Evolutionary conservation across 92 coral and sea anemone genomes (phyloP).

Genomic region (Isaurus tuberculatus): DNA sequence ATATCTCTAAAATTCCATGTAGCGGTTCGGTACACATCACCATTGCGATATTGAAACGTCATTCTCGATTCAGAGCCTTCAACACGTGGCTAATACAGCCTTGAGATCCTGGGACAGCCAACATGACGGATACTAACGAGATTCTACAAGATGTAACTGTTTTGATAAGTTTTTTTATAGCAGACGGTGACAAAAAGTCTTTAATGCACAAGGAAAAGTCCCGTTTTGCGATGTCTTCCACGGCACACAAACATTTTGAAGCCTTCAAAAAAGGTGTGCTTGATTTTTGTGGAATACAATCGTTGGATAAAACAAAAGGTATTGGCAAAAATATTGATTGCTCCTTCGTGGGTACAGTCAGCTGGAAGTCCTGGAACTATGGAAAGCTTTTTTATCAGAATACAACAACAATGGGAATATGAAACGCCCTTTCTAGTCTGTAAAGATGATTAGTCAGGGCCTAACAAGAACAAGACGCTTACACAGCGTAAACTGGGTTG

Average conservation of each 20-base stretch:
- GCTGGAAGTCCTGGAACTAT: conserved; percentile 33
- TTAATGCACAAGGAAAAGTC: conserved; percentile 20
- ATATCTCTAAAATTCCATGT: too few species aligned
- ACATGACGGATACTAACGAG: background rate
- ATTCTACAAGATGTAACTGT: conserved; percentile 16
- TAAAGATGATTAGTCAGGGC: too few species aligned
- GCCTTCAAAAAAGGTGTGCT: conserved; percentile 37
- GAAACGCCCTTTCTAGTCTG: too few species aligned
- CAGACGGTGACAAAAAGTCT: conserved; percentile 36
- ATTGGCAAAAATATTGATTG: conserved; percentile 35
- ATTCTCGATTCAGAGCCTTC: too few species aligned
- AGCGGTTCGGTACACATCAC: too few species aligned
- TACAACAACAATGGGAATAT: too few species aligned
- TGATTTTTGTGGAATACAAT: conserved; percentile 49
- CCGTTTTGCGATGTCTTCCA: conserved; percentile 8
- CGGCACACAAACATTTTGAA: too few species aligned
- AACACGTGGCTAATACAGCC: too few species aligned
- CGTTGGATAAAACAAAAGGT: conserved; percentile 36
- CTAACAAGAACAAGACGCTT: too few species aligned
- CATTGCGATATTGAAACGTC: too few species aligned
- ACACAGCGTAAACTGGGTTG: too few species aligned
- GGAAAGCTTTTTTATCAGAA: conserved; percentile 18
- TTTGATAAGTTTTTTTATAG: conserved; percentile 42
- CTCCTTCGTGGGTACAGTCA: conserved; percentile 31
- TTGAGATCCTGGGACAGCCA: conserved; percentile 23